These are phyloP conservation scores for Ochropleura leucogaster DNA, from an alignment of 2,888 invertebrate species.

Conservation along the genomic window DNA sequence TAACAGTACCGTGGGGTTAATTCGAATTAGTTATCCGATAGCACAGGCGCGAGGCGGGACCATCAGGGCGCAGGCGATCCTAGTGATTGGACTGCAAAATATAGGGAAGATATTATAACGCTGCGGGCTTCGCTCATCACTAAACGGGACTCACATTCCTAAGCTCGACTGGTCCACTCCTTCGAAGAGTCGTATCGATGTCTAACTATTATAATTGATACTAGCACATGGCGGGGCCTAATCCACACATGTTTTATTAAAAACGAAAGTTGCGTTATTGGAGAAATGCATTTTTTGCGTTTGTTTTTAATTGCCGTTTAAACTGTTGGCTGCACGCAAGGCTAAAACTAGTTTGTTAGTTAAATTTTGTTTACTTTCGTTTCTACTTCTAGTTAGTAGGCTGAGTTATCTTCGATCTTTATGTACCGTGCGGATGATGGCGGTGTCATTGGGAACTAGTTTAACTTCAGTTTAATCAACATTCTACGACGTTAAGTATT, in stretches of 20 bases:
- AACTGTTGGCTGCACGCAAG: constrained; percentile 57
- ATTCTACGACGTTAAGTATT: constrained; percentile 69
- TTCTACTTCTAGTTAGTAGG: constrained; percentile 50
- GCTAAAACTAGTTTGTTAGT: constrained; percentile 61
- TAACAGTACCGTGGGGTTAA: constrained; percentile 77
- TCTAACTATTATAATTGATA: constrained; percentile 19
- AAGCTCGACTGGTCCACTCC: constrained; percentile 57
- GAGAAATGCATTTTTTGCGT: constrained; percentile 62
- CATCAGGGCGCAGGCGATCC: constrained; percentile 71
- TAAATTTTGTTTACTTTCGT: constrained; percentile 65
- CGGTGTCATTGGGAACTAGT: constrained; percentile 59
- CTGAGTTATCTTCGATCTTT: constrained; percentile 51
- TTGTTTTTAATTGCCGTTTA: constrained; percentile 60
- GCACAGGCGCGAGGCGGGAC: constrained; percentile 65
- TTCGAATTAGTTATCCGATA: constrained; percentile 79
- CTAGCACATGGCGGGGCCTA: constrained; percentile 29
- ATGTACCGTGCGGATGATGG: constrained; percentile 47
- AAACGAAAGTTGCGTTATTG: constrained; percentile 63
- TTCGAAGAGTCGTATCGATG: constrained; percentile 16
- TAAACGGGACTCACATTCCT: constrained; percentile 81
- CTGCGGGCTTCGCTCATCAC: constrained; percentile 69
- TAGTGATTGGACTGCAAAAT: constrained; percentile 77
- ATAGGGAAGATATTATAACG: constrained; percentile 70
- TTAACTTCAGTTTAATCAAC: constrained; percentile 65
- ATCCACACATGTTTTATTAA: constrained; percentile 56